Conservation (phyloP, 1,140 invertebrate species). For the Hycleus cichorii region DNA sequence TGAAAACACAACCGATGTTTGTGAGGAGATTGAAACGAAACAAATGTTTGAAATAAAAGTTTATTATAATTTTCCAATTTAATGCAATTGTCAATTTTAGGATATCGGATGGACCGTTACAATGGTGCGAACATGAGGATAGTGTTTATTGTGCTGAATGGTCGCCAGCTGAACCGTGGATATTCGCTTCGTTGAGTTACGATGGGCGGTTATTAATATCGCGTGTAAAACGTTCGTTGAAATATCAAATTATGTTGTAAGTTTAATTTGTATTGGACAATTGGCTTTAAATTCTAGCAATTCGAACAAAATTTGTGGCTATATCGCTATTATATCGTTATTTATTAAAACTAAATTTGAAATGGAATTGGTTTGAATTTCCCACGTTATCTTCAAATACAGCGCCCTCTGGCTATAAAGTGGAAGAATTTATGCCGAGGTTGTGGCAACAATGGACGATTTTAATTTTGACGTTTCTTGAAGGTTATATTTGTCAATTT, state of each 20-base stretch:
- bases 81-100: conserved; percentile 36
- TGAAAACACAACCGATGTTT: conserved; percentile 30
- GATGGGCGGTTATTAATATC: conserved; percentile 91
- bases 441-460: no score
- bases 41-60: conserved; percentile 30
- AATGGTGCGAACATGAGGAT: conserved; percentile 94
- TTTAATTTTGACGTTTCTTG: no score
- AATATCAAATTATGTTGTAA: conserved; percentile 80
- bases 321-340: no score
- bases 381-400: no score
- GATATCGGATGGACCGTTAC: conserved; percentile 73
- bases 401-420: no score
- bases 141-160: conserved; percentile 96
- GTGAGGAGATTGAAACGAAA: conserved; percentile 31
- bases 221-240: conserved; percentile 83
- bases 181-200: conserved; percentile 94
- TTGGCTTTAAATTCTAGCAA: no score
- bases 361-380: no score
- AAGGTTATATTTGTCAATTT: no score
- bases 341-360: no score
- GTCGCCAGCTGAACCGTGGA: conserved; percentile 96
- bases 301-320: no score
- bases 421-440: no score
- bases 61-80: conserved; percentile 4
- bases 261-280: no score